Conservation (phyloP, 2,113 vertebrate genomes). For the Geococcyx californianus region DNA sequence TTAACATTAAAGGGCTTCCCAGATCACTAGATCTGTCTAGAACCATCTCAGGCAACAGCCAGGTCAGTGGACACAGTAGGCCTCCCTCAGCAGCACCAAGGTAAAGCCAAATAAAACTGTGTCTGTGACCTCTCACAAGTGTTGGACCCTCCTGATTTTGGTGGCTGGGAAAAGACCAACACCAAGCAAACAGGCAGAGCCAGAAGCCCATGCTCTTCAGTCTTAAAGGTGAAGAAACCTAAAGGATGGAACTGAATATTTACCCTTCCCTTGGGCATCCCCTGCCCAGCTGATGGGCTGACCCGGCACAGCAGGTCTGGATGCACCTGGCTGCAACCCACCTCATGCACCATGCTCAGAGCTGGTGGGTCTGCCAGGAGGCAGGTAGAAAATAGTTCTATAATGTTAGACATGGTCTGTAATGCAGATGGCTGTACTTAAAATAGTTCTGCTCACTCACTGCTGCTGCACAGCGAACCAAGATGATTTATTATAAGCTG, state of each 20-base stretch:
- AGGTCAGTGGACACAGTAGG: not conserved
- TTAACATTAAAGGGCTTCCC: not conserved
- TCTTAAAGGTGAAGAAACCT: not conserved
- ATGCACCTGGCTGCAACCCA: no score
- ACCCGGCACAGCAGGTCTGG: rapidly evolving
- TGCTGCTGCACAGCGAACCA: not conserved
- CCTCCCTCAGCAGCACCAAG: rapidly evolving
- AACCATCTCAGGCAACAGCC: no score
- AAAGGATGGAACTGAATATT: not conserved
- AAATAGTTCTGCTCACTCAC: conserved; percentile 18
- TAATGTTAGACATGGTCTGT: not conserved
- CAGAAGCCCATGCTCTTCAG: rapidly evolving
- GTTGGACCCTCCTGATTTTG: not conserved
- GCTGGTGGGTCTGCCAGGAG: rapidly evolving
- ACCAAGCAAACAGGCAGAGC: not conserved
- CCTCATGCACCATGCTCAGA: rapidly evolving
- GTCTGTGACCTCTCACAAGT: rapidly evolving
- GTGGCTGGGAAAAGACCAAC: not conserved
- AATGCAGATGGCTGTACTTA: not conserved
- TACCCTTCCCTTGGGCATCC: not conserved
- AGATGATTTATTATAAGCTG: conserved; percentile 77
- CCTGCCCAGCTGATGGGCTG: not conserved
- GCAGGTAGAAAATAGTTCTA: not conserved
- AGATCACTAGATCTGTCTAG: not conserved
- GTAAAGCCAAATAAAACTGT: not conserved